Percentiles rank a stretch among this genome's conserved stretches.
Evolutionary conservation across 2,888 invertebrate genomes (phyloP).

Genomic region (Leptinotarsa juncta): DNA sequence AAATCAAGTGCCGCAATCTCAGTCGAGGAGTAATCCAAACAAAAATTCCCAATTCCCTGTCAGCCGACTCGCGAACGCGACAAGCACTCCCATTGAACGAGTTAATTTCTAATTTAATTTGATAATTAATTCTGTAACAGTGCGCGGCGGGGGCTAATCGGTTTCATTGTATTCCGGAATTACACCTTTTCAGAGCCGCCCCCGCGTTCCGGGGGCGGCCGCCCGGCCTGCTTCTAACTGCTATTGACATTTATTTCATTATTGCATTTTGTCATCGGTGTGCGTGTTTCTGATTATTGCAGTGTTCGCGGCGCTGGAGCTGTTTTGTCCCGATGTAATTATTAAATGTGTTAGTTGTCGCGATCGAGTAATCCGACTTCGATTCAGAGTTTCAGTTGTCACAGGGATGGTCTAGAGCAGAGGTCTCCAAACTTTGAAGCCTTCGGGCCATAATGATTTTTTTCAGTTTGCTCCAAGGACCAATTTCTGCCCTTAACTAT

Average conservation of each 20-base stretch:
- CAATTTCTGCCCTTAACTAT: too few relatives aligned
- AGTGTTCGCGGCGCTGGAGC: constrained; percentile 38
- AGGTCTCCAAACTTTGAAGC: too few relatives aligned
- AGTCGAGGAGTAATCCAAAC: constrained; percentile 37
- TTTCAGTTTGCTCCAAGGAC: too few relatives aligned
- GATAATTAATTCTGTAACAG: constrained; percentile 67
- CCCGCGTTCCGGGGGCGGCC: constrained; percentile 20
- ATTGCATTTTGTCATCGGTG: constrained; percentile 49
- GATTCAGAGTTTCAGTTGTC: constrained; percentile 29
- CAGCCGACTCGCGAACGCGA: constrained; percentile 31
- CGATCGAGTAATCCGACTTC: constrained; percentile 52
- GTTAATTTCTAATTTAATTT: constrained; percentile 70
- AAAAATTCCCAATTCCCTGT: constrained; percentile 39
- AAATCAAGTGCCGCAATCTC: constrained; percentile 16
- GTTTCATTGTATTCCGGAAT: constrained; percentile 64
- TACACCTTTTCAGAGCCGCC: constrained; percentile 60
- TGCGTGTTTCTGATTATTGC: constrained; percentile 53
- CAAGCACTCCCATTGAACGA: constrained; percentile 62
- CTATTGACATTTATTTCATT: constrained; percentile 62
- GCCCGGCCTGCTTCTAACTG: constrained; percentile 50
- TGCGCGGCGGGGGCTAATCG: constrained; percentile 65
- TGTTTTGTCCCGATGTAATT: constrained; percentile 49
- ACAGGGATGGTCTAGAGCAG: neutral
- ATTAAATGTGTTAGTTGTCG: constrained; percentile 49
- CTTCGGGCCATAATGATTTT: too few relatives aligned